These are phyloP conservation scores for Sciaenops ocellatus DNA, from an alignment of 2,797 vertebrate species.

Conservation along the genomic window DNA sequence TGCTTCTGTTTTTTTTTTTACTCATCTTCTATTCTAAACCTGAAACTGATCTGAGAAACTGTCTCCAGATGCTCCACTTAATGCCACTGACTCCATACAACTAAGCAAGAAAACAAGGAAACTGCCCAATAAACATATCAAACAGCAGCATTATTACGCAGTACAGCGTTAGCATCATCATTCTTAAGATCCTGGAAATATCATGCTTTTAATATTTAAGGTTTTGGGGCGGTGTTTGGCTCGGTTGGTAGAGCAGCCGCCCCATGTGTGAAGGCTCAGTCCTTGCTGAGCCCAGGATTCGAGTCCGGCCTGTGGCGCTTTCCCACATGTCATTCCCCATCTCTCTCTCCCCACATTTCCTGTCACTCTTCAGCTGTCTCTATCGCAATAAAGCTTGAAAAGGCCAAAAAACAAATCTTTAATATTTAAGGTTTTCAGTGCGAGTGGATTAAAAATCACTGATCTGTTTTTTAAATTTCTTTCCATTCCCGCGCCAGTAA, in stretches of 20 bases:
- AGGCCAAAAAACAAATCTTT: too few relatives aligned
- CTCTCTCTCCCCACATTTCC: too few relatives aligned
- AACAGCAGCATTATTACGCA: constrained; percentile 8
- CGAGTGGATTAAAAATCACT: constrained; percentile 3
- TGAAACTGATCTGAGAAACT: constrained; percentile 64
- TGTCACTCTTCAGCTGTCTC: too few relatives aligned
- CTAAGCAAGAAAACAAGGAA: constrained; percentile 41
- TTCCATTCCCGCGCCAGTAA: constrained; percentile 35
- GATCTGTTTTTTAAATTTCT: constrained; percentile 10
- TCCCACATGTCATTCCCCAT: too few relatives aligned
- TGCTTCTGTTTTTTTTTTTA: constrained; percentile 54
- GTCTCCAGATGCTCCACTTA: constrained; percentile 74
- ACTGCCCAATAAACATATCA: constrained; percentile 17
- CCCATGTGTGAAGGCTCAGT: too few relatives aligned
- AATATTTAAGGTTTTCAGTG: constrained; percentile 16
- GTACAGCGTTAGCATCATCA: background rate
- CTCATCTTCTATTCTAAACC: constrained; percentile 62
- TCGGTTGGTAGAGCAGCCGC: too few relatives aligned
- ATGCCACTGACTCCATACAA: constrained; percentile 33
- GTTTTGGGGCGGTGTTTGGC: too few relatives aligned
- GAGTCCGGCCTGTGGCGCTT: too few relatives aligned
- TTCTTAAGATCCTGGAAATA: background rate
- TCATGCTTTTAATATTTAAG: background rate
- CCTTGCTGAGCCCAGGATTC: too few relatives aligned
- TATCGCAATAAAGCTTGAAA: too few relatives aligned